A percentile compares a stretch with the other conserved stretches of the same genome.
Conservation (phyloP, 1,140 invertebrate genomes). For the Drosophila novamexicana region DNA sequence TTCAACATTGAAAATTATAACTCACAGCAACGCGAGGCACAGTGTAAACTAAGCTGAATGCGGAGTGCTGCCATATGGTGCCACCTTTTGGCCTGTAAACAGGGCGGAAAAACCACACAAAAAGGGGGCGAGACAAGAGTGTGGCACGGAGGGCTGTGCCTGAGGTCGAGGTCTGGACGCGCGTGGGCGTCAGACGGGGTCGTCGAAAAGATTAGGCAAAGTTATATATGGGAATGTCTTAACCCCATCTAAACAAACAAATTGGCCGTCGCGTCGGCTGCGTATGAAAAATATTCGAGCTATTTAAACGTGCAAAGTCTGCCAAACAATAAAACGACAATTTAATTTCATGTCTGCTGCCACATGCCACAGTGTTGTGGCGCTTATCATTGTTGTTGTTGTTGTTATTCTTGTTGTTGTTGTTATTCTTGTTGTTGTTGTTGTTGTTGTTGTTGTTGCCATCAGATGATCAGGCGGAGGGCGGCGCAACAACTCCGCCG, state of each 20-base stretch:
- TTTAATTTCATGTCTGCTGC: conserved; percentile 72
- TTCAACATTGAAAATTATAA: conserved; percentile 75
- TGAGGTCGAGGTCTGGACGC: conserved; percentile 45
- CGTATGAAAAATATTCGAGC: conserved; percentile 70
- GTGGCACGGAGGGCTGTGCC: conserved; percentile 20
- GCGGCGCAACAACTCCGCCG: conserved; percentile 25
- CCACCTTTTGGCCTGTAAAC: conserved; percentile 61
- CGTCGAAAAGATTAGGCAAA: conserved; percentile 59
- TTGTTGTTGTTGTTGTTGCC: conserved; percentile 16
- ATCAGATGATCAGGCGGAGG: conserved; percentile 5
- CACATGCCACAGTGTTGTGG: conserved; percentile 40
- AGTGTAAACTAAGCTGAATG: conserved; percentile 46
- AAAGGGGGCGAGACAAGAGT: conserved; percentile 10
- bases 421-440: conserved; percentile 1
- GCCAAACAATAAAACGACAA: conserved; percentile 77
- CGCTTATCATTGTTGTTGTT: background rate
- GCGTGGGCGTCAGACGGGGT: conserved; percentile 52
- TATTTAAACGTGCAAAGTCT: conserved; percentile 71
- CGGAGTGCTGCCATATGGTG: conserved; percentile 71
- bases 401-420: conserved; percentile 1
- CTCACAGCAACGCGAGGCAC: conserved; percentile 44
- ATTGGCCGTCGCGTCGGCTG: conserved; percentile 63
- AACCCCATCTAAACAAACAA: conserved; percentile 81
- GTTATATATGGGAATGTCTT: conserved; percentile 81
- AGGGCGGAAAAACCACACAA: conserved; percentile 46